Evolutionary conservation across 1,140 invertebrate genomes (phyloP), one percentile per base, ranked within the genome.

Genomic region (Chrysopa pallens): DNA sequence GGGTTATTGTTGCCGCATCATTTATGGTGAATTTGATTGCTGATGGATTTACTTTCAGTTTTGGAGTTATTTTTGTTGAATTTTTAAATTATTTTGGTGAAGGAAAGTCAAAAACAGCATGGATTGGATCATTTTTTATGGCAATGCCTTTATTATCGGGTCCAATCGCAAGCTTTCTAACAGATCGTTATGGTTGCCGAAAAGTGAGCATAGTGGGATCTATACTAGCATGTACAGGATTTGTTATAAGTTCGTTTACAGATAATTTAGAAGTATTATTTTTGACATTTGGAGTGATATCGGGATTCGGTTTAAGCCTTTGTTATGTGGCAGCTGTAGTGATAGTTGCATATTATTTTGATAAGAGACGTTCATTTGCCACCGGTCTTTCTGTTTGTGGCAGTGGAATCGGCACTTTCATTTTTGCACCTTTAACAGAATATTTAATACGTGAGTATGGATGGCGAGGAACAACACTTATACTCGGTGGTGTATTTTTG

Each of bases 291-390:
- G 85, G 87, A 3, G 70, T 91, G 3, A 67, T 92, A 46, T 76
- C 87, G 2, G 88, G 87, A 1, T 82, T 89, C 48, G 88, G 87
- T 7, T 65, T 93, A 45, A 84, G 86, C 38, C 62, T 91, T 15
- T 88, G 86, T 52, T 89, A 85, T 55, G 86, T 93, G 1, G 81
- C 88, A 1, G 84, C 84, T 0, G 83, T 89, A 1, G 91, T 96
- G 0, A 89, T 91, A 48, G 91, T 97, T 4, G 89, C 91, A 1
- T 93, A 92, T 57, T 97, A 95, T 59, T 97, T 97, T 59, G 91
- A 96, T 51, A 85, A 85, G 51, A 80, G 76, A 53, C 65, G 91
- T 39, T 92, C 89, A 0, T 73, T 96, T 36, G 92, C 92, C 0
- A 96, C 90, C 0, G 92, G 92, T 1, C 68, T 96, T 15, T 84